Evolutionary conservation across 2,797 vertebrate species (phyloP).

Genomic region (Geotrypetes seraphini): DNA sequence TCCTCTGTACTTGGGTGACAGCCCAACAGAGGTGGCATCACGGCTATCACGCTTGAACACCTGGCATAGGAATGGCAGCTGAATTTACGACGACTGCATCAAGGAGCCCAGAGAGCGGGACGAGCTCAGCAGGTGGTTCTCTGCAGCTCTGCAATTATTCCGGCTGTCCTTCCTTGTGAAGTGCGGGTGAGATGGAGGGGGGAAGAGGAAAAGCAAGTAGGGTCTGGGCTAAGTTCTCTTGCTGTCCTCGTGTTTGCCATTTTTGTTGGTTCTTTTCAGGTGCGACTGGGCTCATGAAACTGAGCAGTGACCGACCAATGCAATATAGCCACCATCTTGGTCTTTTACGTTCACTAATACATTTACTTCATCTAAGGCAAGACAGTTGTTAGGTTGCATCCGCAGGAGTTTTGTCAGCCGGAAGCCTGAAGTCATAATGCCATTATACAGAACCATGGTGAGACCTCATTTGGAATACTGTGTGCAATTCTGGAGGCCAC

Average conservation of each 20-base stretch:
- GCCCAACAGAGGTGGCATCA: not conserved
- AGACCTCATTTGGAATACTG: too few species aligned
- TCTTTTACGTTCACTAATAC: too few species aligned
- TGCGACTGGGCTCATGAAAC: not conserved
- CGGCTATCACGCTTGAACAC: not conserved
- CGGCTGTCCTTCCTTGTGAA: not conserved
- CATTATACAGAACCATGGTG: too few species aligned
- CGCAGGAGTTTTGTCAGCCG: too few species aligned
- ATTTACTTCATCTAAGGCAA: too few species aligned
- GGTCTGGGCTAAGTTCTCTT: not conserved
- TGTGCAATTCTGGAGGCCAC: too few species aligned
- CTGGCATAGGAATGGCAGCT: constrained; percentile 10
- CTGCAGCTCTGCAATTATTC: not conserved
- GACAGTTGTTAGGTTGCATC: too few species aligned
- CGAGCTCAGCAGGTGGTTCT: not conserved
- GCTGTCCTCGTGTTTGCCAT: not conserved
- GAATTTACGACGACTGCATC: constrained; percentile 6
- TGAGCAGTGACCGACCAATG: not conserved
- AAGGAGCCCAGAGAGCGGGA: not conserved
- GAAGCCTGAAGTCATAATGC: too few species aligned
- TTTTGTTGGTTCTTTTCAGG: not conserved
- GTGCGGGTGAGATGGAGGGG: not conserved
- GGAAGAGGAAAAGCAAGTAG: not conserved
- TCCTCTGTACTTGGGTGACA: not conserved
- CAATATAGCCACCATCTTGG: too few species aligned